Base-by-base conservation (phyloP, 1,140 invertebrate species). In the Ooceraea biroi region DNA sequence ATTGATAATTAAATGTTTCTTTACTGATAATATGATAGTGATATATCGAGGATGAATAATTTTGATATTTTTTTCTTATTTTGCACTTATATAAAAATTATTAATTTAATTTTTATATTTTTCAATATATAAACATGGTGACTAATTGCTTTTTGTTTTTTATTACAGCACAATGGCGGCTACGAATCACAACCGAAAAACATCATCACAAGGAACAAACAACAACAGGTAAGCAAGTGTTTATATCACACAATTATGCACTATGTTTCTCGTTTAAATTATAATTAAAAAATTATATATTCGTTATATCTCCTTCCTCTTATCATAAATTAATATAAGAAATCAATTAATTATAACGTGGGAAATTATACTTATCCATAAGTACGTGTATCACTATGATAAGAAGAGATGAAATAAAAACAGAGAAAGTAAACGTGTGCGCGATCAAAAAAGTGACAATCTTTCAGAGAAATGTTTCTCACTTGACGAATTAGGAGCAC, bases 81-180 rank as follows among this genome's bases (percentile, higher is more conserved):
- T 76, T 76, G 11, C 19, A 22, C 30, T 7, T 48, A n/a, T 30
- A 44, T 36, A 41, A 78, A 12, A 12, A 57, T 2, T 30, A 5
- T 30, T 41, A 52, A 65, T 55, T 68, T 57, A 69, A 30, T 8
- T 30, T 69, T 3, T 30, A 46, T 3, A 57, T 68, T 55, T 44
- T 69, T 68, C 48, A 66, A 3, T 27, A n/a, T 22, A n/a, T 14
- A 52, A 30, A 55, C 10, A 48, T 83, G 61, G 76, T 61, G 55
- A 84, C 78, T 73, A 82, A 77, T 2, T 5, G 25, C 50, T 84
- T 77, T 78, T 46, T 57, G 19, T 80, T 89, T 86, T 66, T 92
- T 85, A 30, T 94, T 94, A 27, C 92, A 94, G 94, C 93, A 94
- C 89, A 94, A 94, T 93, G 93, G 93, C 61, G 90, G 91, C 36